Evolutionary conservation across 37 sponge, comb jelly and placozoan genomes (phyloP).

Genomic region (Halisarca cf. caerulea): DNA sequence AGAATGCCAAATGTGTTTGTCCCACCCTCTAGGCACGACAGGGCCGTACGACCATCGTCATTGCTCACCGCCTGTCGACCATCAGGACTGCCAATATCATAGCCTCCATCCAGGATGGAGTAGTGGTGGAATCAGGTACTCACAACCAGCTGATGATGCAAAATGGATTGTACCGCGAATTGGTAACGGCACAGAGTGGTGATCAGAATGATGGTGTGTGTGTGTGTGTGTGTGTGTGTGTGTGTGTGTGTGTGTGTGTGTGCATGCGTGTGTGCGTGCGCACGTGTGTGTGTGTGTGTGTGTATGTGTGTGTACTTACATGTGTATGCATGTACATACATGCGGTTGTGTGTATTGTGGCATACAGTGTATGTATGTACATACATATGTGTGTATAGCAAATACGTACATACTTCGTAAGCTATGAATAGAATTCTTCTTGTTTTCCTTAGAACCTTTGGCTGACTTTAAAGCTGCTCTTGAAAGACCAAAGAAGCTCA

Average conservation of each 20-base stretch:
- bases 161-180: slow-evolving; percentile 84
- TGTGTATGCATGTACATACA: no score
- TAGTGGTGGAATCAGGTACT: slow-evolving; percentile 74
- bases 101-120: slow-evolving; percentile 52
- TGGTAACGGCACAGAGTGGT: slow-evolving; percentile 81
- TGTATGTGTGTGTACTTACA: no score
- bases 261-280: not conserved
- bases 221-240: not conserved
- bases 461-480: slow-evolving; percentile 64
- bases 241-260: not conserved
- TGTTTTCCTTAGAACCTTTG: slow-evolving; percentile 29
- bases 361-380: not conserved
- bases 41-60: slow-evolving; percentile 87
- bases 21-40: slow-evolving; percentile 60
- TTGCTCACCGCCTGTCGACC: slow-evolving; percentile 93
- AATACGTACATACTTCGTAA: no score
- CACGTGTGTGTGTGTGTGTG: not conserved
- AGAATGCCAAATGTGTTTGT: no score
- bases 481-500: slow-evolving; percentile 10
- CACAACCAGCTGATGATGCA: slow-evolving; percentile 73
- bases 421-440: no score
- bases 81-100: slow-evolving; percentile 80
- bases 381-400: not conserved
- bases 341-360: not conserved
- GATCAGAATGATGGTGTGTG: not conserved